Base-by-base conservation (phyloP, 2,888 invertebrate species). In the Ganaspis brasiliensis region DNA sequence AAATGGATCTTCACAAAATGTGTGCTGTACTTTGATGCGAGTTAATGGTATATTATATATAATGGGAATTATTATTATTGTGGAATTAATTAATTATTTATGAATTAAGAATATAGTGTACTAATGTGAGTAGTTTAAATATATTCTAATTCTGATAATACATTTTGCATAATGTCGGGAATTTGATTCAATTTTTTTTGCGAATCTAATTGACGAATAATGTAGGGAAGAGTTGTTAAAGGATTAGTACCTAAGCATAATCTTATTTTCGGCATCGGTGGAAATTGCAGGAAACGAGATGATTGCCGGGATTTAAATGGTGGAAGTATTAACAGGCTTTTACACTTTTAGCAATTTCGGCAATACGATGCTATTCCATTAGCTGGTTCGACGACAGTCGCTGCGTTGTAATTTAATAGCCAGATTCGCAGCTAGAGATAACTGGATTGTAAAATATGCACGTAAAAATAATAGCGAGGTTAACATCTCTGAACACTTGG, bases 351-450 rank as follows among this genome's bases (percentile, higher is more conserved):
- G 77, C 79, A 82, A 87, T 85, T 87, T 86, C 84, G 87, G 86
- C 87, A 85, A 87, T 87, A 83, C 82, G 75, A 83, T 88, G 80
- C 83, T 88, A 89, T 89, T 89, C 89, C 89, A 90, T 90, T 89
- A 90, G 89, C 84, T 86, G 87, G 86, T 87, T 86, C 80, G 82
- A 82, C 80, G 81, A 72, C 56, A 55, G 71, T 70, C 70, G 76
- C 75, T 45, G 56, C 9, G 14, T 52, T 57, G 67, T 78, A 78
- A 78, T 80, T 78, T 74, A 75, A 78, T 75, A 67, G 72, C n/a
- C n/a, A 76, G 73, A 76, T 73, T 56, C 63, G 63, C 59, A 70
- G 56, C 67, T 49, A 73, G 45, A 63, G 31, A 31, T 31, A 40
- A 40, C 40, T 40, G 40, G 40, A 12, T 40, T 40, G 12, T 12